Evolutionary conservation across 2,888 invertebrate species (phyloP), one percentile per base, ranked within the genome.

Genomic region (Mesorhabditis spiculigera): DNA sequence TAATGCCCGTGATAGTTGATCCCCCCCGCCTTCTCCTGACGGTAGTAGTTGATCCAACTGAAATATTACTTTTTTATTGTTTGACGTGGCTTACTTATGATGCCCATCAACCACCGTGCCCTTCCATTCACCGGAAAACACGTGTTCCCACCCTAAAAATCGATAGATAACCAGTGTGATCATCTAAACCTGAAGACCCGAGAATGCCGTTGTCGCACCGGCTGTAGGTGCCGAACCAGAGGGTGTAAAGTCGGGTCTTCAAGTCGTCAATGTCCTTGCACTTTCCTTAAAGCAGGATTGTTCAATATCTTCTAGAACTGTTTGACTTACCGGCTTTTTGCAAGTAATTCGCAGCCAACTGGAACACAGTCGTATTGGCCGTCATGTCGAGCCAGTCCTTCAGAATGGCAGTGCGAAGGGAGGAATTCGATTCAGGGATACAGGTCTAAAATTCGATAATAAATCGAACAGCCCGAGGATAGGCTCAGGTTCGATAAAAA

Each of bases 1-100:
- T 81, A 80, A 72, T 85, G 85, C 61, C 85, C 85, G 64, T 85
- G 75, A 71, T 85, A 85, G 63, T 80, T 76, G 76, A 85, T 85
- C 10, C 80, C 67, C 42, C 82, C 82, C 5, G 76, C 75, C 73
- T 85, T 82, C 74, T 85, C 81, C 44, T 78, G 75, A 43, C 76
- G 70, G 67, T 85, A 86, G 71, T 82, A 85, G 44, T 81, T 67
- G n/a, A 81, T 78, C 84, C 84, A 84, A 50, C 63, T 63, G 63
- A 63, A 63, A 63, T n/a, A 16, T 63, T 8, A 8, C 13, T 8
- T 8, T 6, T 6, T 8, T 63, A 8, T 6, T n/a, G 63, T 6
- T 10, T 6, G 41, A 6, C 6, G 8, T 8, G 63, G 63, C 16
- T 3, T 66, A 71, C 68, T 82, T 79, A 74, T 85, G 85, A 67